These are phyloP conservation scores for Trematomus loennbergii DNA, from an alignment of 2,113 vertebrate species.

Conservation along the genomic window DNA sequence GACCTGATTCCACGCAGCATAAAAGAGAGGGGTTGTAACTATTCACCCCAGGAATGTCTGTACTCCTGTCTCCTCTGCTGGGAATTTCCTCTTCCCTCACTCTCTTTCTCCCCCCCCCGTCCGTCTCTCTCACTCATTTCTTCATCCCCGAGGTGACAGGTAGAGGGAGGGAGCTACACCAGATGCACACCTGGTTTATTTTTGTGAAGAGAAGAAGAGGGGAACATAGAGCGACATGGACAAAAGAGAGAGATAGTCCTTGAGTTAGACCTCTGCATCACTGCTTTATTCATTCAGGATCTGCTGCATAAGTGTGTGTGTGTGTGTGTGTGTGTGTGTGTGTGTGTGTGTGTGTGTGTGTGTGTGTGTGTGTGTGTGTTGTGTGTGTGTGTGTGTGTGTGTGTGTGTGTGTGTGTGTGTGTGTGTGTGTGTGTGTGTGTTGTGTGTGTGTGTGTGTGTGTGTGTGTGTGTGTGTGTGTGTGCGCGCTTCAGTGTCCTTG, in stretches of 20 bases:
- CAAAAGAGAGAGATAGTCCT: slow-evolving; percentile 50
- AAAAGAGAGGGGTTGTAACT: slow-evolving; percentile 64
- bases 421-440: slow-evolving; percentile 8
- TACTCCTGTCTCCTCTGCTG: slow-evolving; percentile 69
- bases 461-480: slow-evolving; percentile 24
- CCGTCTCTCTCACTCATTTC: slow-evolving; percentile 53
- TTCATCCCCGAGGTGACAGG: slow-evolving; percentile 80
- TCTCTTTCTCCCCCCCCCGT: slow-evolving; percentile 23
- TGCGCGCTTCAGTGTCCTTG: slow-evolving; percentile 51
- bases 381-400: slow-evolving; percentile 2
- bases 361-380: slow-evolving; percentile 34
- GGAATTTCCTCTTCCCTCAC: slow-evolving; percentile 77
- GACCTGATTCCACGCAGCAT: slow-evolving; percentile 72
- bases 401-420: slow-evolving; percentile 30
- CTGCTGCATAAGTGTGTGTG: slow-evolving; percentile 20
- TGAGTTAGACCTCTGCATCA: slow-evolving; percentile 65
- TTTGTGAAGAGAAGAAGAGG: slow-evolving; percentile 48
- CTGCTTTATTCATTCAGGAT: slow-evolving; percentile 64
- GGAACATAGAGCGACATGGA: neutral
- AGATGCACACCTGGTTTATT: slow-evolving; percentile 82
- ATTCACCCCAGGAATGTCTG: slow-evolving; percentile 83
- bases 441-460: slow-evolving; percentile 27
- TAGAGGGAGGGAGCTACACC: slow-evolving; percentile 61
- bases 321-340: slow-evolving; percentile 32
- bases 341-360: slow-evolving; percentile 14